phyloP scores from a whole-genome alignment of 53 echinoderm and acorn worm species.

The Patiria pectinifera region DNA sequence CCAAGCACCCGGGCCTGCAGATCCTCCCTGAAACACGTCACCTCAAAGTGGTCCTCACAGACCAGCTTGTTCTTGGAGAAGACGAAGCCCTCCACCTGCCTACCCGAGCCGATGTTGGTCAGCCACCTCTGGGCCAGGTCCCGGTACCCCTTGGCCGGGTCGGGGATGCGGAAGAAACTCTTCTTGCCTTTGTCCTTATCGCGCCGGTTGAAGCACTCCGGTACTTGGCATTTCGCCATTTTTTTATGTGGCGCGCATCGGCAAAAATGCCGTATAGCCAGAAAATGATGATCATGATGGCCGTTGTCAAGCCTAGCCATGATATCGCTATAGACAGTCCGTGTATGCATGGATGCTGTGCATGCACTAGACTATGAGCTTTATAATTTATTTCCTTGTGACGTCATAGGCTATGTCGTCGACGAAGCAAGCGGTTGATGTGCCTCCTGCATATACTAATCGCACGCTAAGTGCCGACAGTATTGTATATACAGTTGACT shows the following conservation, averaged over 20 bases:
- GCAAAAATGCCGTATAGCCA: not conserved
- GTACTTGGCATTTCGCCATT: conserved; percentile 37
- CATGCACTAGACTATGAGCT: conserved; percentile 24
- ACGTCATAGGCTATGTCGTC: conserved; percentile 36
- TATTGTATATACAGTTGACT: too few relatives aligned
- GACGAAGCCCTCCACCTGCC: conserved; percentile 31
- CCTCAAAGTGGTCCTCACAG: conserved; percentile 35
- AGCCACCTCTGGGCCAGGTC: conserved; percentile 36
- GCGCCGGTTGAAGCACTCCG: conserved; percentile 16
- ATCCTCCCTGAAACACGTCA: conserved; percentile 33
- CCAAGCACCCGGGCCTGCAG: conserved; percentile 17
- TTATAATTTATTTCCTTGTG: conserved; percentile 33
- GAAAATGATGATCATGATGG: not conserved
- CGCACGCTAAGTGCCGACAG: not conserved
- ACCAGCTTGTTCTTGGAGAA: conserved; percentile 47
- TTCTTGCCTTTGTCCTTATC: conserved; percentile 32
- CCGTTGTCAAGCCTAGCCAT: not conserved
- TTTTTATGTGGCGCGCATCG: not conserved
- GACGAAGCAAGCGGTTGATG: not conserved
- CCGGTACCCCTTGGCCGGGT: conserved; percentile 33
- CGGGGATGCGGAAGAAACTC: conserved; percentile 33
- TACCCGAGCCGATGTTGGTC: conserved; percentile 1
- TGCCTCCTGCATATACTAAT: not conserved
- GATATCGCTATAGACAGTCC: not conserved
- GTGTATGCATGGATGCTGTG: not conserved